Evolutionary conservation across 2,113 vertebrate genomes (phyloP).

Genomic region (Callopanchax toddi): DNA sequence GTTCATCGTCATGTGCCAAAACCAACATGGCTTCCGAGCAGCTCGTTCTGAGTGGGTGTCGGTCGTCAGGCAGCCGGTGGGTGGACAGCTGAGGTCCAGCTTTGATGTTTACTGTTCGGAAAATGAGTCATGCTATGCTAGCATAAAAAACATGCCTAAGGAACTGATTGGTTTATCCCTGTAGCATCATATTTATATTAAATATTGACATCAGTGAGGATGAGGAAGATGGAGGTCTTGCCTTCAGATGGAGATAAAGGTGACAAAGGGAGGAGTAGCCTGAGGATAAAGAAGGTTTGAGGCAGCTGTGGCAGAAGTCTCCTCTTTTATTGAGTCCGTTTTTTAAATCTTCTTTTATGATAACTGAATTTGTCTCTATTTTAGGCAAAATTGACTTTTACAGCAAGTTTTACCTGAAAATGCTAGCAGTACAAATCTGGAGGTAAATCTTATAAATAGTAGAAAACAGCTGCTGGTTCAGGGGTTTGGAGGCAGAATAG

Average conservation of each 20-base stretch:
- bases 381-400: too few relatives aligned
- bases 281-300: too few relatives aligned
- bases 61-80: not conserved
- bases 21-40: conserved; percentile 68
- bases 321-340: too few relatives aligned
- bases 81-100: conserved; percentile 56
- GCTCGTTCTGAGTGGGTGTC: conserved; percentile 25
- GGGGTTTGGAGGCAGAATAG: too few relatives aligned
- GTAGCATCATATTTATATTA: conserved; percentile 33
- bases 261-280: too few relatives aligned
- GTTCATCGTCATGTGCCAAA: conserved; percentile 74
- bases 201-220: conserved; percentile 38
- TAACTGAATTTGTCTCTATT: too few relatives aligned
- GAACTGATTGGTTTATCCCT: conserved; percentile 15
- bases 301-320: too few relatives aligned
- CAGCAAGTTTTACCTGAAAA: too few relatives aligned
- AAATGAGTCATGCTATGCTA: conserved; percentile 22
- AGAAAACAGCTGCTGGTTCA: too few relatives aligned
- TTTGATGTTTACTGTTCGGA: conserved; percentile 61
- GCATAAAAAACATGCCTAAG: conserved; percentile 42
- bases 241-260: conserved; percentile 21
- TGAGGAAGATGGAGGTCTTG: conserved; percentile 25
- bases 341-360: too few relatives aligned
- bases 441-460: too few relatives aligned
- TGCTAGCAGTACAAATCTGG: too few relatives aligned